A percentile compares a stretch with the other conserved stretches of the same genome.
Evolutionary conservation across 2,113 vertebrate genomes (phyloP).

Genomic region (Manacus vitellinus): DNA sequence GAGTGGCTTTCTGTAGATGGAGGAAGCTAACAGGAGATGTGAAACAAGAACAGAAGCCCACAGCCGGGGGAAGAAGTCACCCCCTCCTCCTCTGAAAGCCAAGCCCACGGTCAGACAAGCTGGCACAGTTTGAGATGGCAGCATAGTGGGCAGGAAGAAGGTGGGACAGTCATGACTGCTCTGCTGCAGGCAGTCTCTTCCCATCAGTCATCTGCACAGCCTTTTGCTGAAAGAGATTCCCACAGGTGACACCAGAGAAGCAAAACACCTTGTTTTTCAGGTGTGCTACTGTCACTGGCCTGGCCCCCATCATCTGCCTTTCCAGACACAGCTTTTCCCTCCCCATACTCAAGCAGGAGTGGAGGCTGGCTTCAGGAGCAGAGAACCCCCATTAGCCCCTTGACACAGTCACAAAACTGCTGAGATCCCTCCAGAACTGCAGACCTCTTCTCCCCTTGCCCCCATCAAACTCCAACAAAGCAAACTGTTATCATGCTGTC

Average conservation of each 20-base stretch:
- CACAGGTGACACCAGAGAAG: not conserved
- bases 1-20: not conserved
- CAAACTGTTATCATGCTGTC: not conserved
- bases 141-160: not conserved
- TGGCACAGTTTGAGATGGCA: not conserved
- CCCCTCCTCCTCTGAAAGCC: not conserved
- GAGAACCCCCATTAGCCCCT: rapidly evolving
- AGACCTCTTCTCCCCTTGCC: not conserved
- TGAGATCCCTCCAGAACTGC: not conserved
- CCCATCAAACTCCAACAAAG: not conserved
- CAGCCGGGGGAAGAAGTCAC: not conserved
- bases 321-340: not conserved
- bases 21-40: not conserved
- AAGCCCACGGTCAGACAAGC: not conserved
- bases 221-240: not conserved
- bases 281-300: not conserved
- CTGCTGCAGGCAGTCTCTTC: too few relatives aligned
- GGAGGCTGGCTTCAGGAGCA: not conserved
- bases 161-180: not conserved
- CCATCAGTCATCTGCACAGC: not conserved
- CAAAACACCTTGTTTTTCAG: not conserved
- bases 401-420: not conserved
- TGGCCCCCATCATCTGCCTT: not conserved
- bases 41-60: not conserved
- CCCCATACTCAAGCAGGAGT: rapidly evolving